Evolutionary conservation across 2,797 vertebrate genomes (phyloP), one percentile per base, ranked within the genome.

Genomic region (Siniperca scherzeri): DNA sequence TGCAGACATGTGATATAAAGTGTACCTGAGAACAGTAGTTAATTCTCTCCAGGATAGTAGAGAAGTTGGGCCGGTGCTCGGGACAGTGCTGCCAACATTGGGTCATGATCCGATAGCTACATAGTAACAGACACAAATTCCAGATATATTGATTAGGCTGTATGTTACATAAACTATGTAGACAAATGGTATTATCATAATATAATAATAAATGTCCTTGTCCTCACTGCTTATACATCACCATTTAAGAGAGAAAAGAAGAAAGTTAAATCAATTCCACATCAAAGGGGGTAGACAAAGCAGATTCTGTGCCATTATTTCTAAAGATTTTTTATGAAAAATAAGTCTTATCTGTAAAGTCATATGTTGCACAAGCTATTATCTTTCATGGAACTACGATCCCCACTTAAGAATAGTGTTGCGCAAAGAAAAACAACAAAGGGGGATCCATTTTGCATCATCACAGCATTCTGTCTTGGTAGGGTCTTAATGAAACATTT

Each of bases 11-110:
- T 56, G 27, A 50, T 33, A 2, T 50, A 5, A 16, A 56, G 5
- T 22, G 2, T 96, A 98, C 97, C 97, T 98, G 98, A 85, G 97
- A 97, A 84, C 97, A 98, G 76, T 97, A 98, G 64, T 97, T 97
- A 87, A 99, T 97, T 86, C 95, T 97, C 84, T 98, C 97, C 93
- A 97, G 94, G 85, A 98, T 97, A 27, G 97, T 97, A 7, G 96
- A 96, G 93, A 99, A 99, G 91, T 96, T 96, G 70, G 97, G 97
- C 33, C 97, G 93, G 81, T 98, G 96, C 77, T 99, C 97, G 0
- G 97, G 97, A 91, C 96, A 97, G 80, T 99, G 97, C 89, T 98
- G 97, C 97, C 98, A 99, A 90, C 97, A 98, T 88, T 98, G 97
- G 25, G 97, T 98, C 97, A 98, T 98, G 92, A 98, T 97, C 70